Evolutionary conservation across 2,797 vertebrate species (phyloP).

Genomic region (Vireo griseus): DNA sequence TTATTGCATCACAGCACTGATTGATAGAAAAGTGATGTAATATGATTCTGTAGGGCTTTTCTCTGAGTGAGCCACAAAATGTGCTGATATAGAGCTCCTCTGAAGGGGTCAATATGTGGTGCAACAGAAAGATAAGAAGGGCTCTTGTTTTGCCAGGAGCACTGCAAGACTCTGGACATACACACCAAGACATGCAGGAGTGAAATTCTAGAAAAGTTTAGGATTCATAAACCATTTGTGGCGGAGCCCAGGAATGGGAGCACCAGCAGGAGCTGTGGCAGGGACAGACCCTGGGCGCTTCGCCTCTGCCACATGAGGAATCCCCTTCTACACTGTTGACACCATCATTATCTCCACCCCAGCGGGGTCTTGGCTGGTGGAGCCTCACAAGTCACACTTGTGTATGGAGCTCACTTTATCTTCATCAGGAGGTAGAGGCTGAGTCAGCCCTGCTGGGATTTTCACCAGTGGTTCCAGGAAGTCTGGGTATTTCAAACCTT

Average conservation of each 20-base stretch:
- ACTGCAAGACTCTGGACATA: not conserved
- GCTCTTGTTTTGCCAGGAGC: not conserved
- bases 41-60: not conserved
- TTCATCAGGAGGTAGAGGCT: constrained; percentile 6
- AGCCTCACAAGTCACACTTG: not conserved
- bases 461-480: constrained; percentile 62
- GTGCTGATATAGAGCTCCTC: not conserved
- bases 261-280: not conserved
- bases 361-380: not conserved
- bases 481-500: constrained; percentile 68
- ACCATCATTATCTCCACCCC: rapidly evolving
- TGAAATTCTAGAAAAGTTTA: not conserved
- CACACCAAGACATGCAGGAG: not conserved
- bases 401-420: constrained; percentile 49
- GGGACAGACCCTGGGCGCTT: not conserved
- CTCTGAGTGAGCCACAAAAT: not conserved
- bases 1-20: not conserved
- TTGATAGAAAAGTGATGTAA: not conserved
- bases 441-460: constrained; percentile 58
- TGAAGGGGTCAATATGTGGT: not conserved
- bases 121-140: not conserved
- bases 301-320: rapidly evolving
- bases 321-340: not conserved
- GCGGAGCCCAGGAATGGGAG: not conserved
- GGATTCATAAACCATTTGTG: not conserved